A percentile compares a stretch with the other conserved stretches of the same genome.
These are phyloP conservation scores for Eulemur albifrons DNA, from an alignment of 2,797 vertebrate genomes.

Conservation along the genomic window DNA sequence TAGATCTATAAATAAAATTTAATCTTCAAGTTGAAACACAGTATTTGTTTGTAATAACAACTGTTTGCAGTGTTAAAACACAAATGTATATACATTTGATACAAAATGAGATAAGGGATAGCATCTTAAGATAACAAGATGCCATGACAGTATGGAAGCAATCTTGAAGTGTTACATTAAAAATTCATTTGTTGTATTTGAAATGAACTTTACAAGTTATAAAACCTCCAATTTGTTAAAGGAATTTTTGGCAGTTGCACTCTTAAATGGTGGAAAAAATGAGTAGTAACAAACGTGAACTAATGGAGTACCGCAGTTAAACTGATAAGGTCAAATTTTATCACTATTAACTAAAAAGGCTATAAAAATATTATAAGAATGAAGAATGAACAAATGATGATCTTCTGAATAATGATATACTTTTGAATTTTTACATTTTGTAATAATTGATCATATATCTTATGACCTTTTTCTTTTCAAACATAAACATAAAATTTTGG, in stretches of 20 bases:
- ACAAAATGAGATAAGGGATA: background rate
- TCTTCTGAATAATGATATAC: background rate
- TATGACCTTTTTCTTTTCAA: background rate
- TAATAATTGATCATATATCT: background rate
- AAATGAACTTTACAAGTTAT: background rate
- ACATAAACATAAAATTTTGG: background rate
- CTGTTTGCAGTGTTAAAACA: background rate
- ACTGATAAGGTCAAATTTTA: conserved; percentile 13
- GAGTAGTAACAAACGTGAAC: background rate
- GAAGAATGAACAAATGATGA: background rate
- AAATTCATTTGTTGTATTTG: background rate
- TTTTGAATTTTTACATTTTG: background rate
- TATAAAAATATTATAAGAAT: background rate
- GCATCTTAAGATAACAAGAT: background rate
- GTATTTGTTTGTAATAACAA: background rate
- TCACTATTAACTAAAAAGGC: background rate
- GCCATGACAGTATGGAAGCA: background rate
- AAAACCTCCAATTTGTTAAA: background rate
- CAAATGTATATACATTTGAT: background rate
- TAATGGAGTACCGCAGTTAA: conserved; percentile 33
- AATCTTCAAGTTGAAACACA: background rate
- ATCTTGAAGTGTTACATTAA: background rate
- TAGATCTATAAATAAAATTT: background rate
- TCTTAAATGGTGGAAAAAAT: background rate
- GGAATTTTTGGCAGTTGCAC: background rate